Evolutionary conservation across 2,797 vertebrate genomes (phyloP).

Genomic region (Selene dorsalis): DNA sequence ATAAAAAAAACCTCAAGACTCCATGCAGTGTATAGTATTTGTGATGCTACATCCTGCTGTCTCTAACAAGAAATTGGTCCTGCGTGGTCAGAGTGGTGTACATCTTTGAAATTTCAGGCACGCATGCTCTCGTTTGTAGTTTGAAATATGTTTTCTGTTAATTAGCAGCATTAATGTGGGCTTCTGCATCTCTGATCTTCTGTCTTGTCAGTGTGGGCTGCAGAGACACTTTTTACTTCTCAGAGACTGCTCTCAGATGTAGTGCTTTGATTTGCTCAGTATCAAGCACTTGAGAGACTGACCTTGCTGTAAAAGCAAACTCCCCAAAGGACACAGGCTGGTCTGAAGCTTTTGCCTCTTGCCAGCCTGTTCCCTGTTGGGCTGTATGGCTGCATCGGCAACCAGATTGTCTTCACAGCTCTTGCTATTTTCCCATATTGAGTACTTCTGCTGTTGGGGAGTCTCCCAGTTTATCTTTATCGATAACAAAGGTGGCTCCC

Average conservation of each 20-base stretch:
- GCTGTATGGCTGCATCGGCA: constrained; percentile 45
- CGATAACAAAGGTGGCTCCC: constrained; percentile 77
- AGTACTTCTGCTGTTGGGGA: constrained; percentile 55
- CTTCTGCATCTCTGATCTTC: constrained; percentile 71
- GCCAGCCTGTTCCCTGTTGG: constrained; percentile 43
- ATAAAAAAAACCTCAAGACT: background rate
- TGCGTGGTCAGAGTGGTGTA: background rate
- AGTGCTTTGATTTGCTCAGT: constrained; percentile 71
- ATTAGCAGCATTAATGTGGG: constrained; percentile 74
- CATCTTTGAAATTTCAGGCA: constrained; percentile 67
- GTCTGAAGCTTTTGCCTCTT: constrained; percentile 53
- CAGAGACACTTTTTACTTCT: constrained; percentile 51
- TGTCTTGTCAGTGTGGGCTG: constrained; percentile 59
- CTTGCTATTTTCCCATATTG: constrained; percentile 59
- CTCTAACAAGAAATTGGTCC: background rate
- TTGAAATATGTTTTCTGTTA: constrained; percentile 73
- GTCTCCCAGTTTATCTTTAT: constrained; percentile 69
- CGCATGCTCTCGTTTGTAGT: constrained; percentile 59
- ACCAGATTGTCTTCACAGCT: constrained; percentile 63
- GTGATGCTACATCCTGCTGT: background rate
- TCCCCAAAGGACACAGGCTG: constrained; percentile 65
- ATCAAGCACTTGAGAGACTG: constrained; percentile 69
- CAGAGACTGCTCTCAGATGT: constrained; percentile 65
- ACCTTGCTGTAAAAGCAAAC: constrained; percentile 71
- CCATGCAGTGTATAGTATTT: background rate